These are phyloP conservation scores for Enteromius paludinosus DNA, from an alignment of 2,797 vertebrate genomes.

Conservation along the genomic window DNA sequence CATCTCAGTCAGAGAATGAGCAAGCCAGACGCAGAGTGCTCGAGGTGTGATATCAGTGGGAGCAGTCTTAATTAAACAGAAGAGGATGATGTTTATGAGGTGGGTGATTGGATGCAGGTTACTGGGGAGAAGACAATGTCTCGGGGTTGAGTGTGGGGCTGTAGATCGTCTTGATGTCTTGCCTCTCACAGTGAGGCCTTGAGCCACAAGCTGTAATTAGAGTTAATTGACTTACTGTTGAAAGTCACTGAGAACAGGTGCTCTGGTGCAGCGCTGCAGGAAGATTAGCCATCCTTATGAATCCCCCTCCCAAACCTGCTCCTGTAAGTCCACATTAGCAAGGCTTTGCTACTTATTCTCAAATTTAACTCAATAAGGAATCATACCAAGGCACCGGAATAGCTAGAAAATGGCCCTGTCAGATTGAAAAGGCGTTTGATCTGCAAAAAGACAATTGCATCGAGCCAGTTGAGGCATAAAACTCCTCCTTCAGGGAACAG, in stretches of 20 bases:
- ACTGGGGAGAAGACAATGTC: constrained; percentile 16
- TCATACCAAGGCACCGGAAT: constrained; percentile 31
- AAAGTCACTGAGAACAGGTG: constrained; percentile 40
- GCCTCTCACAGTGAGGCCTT: constrained; percentile 15
- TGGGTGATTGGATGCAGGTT: constrained; percentile 15
- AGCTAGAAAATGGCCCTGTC: constrained; percentile 39
- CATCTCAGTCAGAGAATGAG: constrained; percentile 32
- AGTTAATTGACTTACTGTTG: constrained; percentile 56
- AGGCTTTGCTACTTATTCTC: constrained; percentile 55
- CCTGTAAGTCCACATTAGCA: constrained; percentile 38
- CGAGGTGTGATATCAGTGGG: constrained; percentile 42
- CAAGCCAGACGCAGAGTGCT: constrained; percentile 8
- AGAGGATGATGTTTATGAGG: constrained; percentile 35
- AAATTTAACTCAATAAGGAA: constrained; percentile 56
- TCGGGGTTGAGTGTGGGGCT: constrained; percentile 17
- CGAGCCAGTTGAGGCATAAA: constrained; percentile 26
- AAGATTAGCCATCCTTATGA: constrained; percentile 31
- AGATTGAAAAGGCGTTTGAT: constrained; percentile 52
- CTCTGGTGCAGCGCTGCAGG: constrained; percentile 19
- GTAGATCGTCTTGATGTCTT: constrained; percentile 8
- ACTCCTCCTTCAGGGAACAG: constrained; percentile 38
- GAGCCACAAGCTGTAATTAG: constrained; percentile 48
- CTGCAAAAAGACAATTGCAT: constrained; percentile 41
- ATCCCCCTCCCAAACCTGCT: constrained; percentile 34
- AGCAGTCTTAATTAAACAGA: constrained; percentile 53